phyloP scores from a whole-genome alignment of 2,113 vertebrate species.

The Anhinga anhinga region DNA sequence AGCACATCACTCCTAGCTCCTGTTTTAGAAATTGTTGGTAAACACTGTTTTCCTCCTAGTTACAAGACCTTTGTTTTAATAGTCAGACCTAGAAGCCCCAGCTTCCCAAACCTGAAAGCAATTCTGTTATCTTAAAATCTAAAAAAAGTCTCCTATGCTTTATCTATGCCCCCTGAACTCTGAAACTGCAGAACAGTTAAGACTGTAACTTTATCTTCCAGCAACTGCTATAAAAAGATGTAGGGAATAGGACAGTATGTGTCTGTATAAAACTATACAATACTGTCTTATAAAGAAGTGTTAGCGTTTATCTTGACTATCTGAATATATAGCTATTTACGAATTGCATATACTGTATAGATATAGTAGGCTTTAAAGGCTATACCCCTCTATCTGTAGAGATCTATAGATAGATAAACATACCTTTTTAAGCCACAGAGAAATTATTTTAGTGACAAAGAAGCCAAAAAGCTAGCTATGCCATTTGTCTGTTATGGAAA shows the following conservation, averaged over 20 bases:
- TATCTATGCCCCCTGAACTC: neutral
- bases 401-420: neutral
- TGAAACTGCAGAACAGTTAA: neutral
- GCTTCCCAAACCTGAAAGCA: neutral
- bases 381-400: neutral
- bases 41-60: neutral
- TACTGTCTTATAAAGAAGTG: neutral
- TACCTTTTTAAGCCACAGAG: neutral
- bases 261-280: neutral
- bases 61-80: neutral
- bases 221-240: neutral
- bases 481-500: neutral
- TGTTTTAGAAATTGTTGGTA: neutral
- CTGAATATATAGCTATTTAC: neutral
- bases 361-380: neutral
- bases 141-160: neutral
- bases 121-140: neutral
- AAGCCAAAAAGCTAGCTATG: neutral
- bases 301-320: neutral
- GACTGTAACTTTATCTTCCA: neutral
- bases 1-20: neutral
- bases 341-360: neutral
- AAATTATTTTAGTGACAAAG: neutral
- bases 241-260: neutral
- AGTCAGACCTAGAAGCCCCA: neutral